phyloP scores from a whole-genome alignment of 1,140 invertebrate genomes.

The Diuraphis noxia region DNA sequence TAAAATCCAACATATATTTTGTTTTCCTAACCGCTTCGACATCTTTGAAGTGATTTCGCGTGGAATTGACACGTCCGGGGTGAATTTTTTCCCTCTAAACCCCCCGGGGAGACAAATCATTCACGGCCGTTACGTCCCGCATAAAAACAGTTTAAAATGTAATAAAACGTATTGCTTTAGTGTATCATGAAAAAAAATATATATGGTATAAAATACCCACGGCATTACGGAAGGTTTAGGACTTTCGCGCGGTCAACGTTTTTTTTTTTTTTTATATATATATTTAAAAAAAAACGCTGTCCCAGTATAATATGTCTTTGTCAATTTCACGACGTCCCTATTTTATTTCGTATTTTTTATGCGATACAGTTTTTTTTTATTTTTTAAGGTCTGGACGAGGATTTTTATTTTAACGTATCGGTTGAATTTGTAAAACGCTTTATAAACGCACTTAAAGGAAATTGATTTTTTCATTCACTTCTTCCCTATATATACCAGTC shows the following conservation, averaged over 20 bases:
- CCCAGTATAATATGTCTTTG: conserved; percentile 52
- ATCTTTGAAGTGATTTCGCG: conserved; percentile 48
- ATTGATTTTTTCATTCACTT: conserved; percentile 51
- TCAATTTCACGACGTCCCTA: conserved; percentile 52
- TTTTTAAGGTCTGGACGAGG: conserved; percentile 31
- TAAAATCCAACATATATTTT: conserved; percentile 38
- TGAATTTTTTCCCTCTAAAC: conserved; percentile 50
- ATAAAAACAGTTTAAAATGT: conserved; percentile 54
- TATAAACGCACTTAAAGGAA: conserved; percentile 54
- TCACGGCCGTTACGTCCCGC: conserved; percentile 50
- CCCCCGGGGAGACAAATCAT: conserved; percentile 47
- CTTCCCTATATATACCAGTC: neutral
- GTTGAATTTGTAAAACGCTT: conserved; percentile 53
- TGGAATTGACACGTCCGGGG: conserved; percentile 51
- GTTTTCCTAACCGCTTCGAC: conserved; percentile 37
- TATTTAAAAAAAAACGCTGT: conserved; percentile 31
- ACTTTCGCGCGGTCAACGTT: conserved; percentile 51
- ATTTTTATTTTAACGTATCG: conserved; percentile 54
- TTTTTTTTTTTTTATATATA: conserved; percentile 22
- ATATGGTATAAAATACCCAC: conserved; percentile 36
- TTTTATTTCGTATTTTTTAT: conserved; percentile 51
- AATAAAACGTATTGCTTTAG: conserved; percentile 50
- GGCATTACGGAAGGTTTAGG: conserved; percentile 45
- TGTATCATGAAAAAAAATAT: conserved; percentile 25
- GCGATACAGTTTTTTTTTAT: conserved; percentile 28